phyloP scores from a whole-genome alignment of 2,113 vertebrate genomes.

The Colistium nudipinnis region DNA sequence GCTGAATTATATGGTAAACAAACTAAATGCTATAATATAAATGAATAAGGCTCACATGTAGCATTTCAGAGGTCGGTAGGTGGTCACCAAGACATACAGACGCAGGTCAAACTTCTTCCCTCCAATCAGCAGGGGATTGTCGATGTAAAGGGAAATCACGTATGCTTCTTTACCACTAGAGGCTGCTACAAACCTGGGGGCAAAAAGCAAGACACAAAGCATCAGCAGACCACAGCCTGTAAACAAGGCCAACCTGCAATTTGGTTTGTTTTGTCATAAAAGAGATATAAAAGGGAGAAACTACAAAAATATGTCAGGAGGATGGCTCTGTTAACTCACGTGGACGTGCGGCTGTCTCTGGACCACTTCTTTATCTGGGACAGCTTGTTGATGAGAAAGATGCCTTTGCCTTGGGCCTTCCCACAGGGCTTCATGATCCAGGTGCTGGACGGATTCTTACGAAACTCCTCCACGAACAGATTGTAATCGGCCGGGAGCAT shows the following conservation, averaged over 20 bases:
- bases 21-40: background rate
- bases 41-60: constrained; percentile 88
- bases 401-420: constrained; percentile 98
- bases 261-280: background rate
- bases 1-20: background rate
- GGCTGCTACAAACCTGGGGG: constrained; percentile 87
- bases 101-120: constrained; percentile 98
- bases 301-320: background rate
- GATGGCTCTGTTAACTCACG: constrained; percentile 80
- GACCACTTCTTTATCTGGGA: constrained; percentile 99
- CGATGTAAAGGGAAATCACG: constrained; percentile 97
- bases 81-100: constrained; percentile 94
- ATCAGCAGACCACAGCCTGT: constrained; percentile 10
- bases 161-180: constrained; percentile 94
- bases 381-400: constrained; percentile 99
- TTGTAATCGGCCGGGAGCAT: constrained; percentile 98
- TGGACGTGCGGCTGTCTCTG: constrained; percentile 94
- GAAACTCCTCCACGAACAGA: constrained; percentile 97
- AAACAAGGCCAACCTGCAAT: background rate
- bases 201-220: background rate
- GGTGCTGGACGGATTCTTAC: constrained; percentile 96
- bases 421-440: constrained; percentile 99
- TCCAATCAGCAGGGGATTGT: constrained; percentile 93
- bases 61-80: constrained; percentile 93
- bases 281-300: background rate